Conservation (phyloP, 1,140 invertebrate species). For the Pogonomyrmex barbatus region DNA sequence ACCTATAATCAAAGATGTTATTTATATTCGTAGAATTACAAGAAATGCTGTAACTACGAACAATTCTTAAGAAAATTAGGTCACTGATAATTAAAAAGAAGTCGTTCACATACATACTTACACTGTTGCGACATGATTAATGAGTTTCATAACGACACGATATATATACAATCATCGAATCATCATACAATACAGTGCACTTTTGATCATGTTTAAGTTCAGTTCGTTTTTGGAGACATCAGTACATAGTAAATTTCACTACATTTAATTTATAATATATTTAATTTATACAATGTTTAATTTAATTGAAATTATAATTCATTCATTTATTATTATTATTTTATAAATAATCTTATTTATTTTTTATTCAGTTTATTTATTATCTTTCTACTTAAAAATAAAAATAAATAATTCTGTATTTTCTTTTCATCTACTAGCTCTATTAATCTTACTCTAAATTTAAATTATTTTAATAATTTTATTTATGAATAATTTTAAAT, state of each 20-base stretch:
- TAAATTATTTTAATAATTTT: background rate
- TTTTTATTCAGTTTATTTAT: slow-evolving; percentile 22
- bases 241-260: slow-evolving; percentile 20
- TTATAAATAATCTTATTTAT: background rate
- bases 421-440: background rate
- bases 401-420: too few relatives aligned
- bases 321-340: background rate
- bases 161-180: slow-evolving; percentile 23
- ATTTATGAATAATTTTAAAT: background rate
- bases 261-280: slow-evolving; percentile 35
- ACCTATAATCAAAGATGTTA: background rate
- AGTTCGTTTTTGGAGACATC: slow-evolving; percentile 29
- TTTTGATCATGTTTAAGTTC: slow-evolving; percentile 36
- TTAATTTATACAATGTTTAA: background rate
- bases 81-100: slow-evolving; percentile 41
- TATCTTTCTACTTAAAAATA: slow-evolving; percentile 1
- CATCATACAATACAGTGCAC: slow-evolving; percentile 33
- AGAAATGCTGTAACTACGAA: background rate
- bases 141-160: slow-evolving; percentile 54
- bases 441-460: too few relatives aligned
- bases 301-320: slow-evolving; percentile 22
- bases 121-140: slow-evolving; percentile 58
- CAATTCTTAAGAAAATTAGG: slow-evolving; percentile 14
- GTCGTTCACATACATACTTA: background rate
- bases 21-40: background rate